Percentiles rank a stretch among this genome's conserved stretches.
These are phyloP conservation scores for Tor tambroides DNA, from an alignment of 2,113 vertebrate genomes.

Conservation along the genomic window DNA sequence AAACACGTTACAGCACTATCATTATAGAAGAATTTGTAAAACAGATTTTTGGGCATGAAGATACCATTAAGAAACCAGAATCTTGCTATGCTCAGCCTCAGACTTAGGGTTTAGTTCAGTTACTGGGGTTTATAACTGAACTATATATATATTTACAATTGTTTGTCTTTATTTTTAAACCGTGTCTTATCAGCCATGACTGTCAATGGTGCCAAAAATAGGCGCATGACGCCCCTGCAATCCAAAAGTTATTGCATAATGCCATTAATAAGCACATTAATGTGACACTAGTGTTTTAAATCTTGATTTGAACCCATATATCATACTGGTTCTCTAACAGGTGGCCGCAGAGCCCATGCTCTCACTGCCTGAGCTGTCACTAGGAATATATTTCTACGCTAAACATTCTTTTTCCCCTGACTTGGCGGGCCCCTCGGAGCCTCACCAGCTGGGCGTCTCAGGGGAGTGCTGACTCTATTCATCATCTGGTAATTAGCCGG, in stretches of 20 bases:
- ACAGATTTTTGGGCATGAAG: background rate
- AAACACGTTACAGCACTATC: background rate
- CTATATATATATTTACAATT: too few species aligned
- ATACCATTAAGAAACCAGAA: background rate
- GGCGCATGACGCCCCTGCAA: background rate
- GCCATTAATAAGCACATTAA: background rate
- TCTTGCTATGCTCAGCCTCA: too few species aligned
- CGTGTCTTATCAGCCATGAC: background rate
- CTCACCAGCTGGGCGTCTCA: conserved; percentile 59
- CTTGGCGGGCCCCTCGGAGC: conserved; percentile 42
- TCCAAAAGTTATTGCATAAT: background rate
- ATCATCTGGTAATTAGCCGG: conserved; percentile 66
- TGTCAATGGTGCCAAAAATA: background rate
- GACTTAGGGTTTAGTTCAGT: too few species aligned
- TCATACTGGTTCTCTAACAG: conserved; percentile 29
- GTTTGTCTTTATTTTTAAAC: background rate
- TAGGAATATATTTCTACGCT: conserved; percentile 56
- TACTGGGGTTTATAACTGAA: too few species aligned
- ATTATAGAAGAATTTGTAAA: background rate
- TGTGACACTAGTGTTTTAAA: background rate
- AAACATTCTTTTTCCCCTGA: conserved; percentile 43
- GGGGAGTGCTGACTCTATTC: conserved; percentile 60
- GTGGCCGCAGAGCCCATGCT: conserved; percentile 40
- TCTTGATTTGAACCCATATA: background rate
- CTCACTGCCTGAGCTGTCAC: conserved; percentile 53